Evolutionary conservation across 2,888 invertebrate species (phyloP), one percentile per base, ranked within the genome.

Genomic region (Deroplatys truncata): DNA sequence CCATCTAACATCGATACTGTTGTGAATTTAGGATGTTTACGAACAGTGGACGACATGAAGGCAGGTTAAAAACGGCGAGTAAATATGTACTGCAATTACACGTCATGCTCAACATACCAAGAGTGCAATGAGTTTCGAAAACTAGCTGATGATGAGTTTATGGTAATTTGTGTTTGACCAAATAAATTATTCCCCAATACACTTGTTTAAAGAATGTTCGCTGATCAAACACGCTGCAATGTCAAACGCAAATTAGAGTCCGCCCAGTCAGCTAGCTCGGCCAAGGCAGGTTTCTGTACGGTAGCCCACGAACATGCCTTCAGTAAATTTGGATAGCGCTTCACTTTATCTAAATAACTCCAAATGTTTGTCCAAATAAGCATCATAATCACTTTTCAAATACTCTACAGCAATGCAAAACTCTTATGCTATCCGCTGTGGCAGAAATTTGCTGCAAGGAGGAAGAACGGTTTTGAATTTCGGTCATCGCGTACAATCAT

Each of bases 1-100:
- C 56, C 56, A 16, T 25, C 9, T 7, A 20, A 72, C 15, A 56
- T 16, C 56, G 56, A 16, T 20, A 56, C 25, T 72, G 56, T 20
- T 72, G 7, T 72, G 56, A 72, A 72, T 72, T 72, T 72, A 43
- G 43, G 43, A 43, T 43, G 43, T 43, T 43, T 43, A 43, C 43
- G 43, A 43, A 43, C 43, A 43, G 10, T 43, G 20, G 56, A 2
- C 5, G 56, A 72, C 56, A 25, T 16, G 56, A 72, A 72, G 56
- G 56, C 56, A 72, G 56, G 56, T 72, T 72, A 72, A 72, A 72
- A 72, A 72, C 56, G 16, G 56, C 28, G 82, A 25, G 85, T 85
- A 85, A 56, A 56, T 85, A 85, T 85, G 85, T 85, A 85, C 85
- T 85, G 85, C 49, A 85, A 85, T 87, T 87, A 49, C 49, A 29